Conservation (phyloP, 2,113 vertebrate genomes). For the Perca flavescens region DNA sequence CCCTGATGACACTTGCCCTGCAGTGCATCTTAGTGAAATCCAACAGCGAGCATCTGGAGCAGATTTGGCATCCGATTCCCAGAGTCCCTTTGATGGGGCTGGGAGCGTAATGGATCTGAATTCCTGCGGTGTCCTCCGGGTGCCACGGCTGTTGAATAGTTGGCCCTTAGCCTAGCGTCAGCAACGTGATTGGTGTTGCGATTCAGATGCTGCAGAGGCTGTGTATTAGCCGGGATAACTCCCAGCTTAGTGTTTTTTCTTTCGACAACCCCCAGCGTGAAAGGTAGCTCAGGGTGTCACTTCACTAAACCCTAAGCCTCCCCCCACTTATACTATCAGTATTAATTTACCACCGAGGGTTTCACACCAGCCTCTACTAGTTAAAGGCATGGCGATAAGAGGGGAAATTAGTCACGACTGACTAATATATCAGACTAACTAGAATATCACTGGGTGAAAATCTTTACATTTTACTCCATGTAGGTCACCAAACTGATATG, state of each 20-base stretch:
- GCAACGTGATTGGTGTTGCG: conserved; percentile 71
- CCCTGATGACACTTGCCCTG: conserved; percentile 63
- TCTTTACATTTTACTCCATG: conserved; percentile 44
- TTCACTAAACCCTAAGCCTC: conserved; percentile 42
- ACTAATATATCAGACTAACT: too few relatives aligned
- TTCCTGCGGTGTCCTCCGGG: conserved; percentile 72
- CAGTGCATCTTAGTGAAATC: conserved; percentile 71
- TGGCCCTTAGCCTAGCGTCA: conserved; percentile 71
- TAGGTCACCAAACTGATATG: conserved; percentile 51
- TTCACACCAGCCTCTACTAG: conserved; percentile 39
- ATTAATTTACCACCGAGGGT: conserved; percentile 46
- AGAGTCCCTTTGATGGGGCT: conserved; percentile 77
- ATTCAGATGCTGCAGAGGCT: conserved; percentile 49
- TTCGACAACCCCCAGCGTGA: conserved; percentile 35
- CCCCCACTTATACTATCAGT: conserved; percentile 35
- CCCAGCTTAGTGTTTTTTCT: conserved; percentile 41
- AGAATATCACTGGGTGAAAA: conserved; percentile 20
- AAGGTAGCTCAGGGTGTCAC: conserved; percentile 41
- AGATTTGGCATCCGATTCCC: conserved; percentile 69
- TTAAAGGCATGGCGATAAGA: conserved; percentile 47
- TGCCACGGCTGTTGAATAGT: conserved; percentile 60
- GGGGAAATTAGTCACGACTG: conserved; percentile 52
- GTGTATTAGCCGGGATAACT: conserved; percentile 55
- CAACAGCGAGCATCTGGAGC: conserved; percentile 79
- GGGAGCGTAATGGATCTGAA: conserved; percentile 72